Evolutionary conservation across 2,113 vertebrate genomes (phyloP).

Genomic region (Bostrychus sinensis): DNA sequence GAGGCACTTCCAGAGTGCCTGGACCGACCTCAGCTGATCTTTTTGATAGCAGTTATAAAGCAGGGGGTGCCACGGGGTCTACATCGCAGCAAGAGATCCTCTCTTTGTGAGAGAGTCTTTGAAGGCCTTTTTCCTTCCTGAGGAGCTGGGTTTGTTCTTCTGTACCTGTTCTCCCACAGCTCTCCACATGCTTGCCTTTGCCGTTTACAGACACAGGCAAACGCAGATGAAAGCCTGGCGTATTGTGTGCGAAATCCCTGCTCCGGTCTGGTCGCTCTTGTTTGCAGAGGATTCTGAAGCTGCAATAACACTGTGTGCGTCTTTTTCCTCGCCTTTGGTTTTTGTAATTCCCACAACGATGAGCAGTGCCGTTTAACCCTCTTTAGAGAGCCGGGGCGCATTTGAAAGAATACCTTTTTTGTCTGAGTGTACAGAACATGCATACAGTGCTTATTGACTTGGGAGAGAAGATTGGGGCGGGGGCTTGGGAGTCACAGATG

Average conservation of each 20-base stretch:
- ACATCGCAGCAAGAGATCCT: conserved; percentile 46
- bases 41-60: conserved; percentile 63
- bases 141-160: conserved; percentile 61
- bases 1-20: conserved; percentile 40
- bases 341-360: conserved; percentile 66
- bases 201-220: conserved; percentile 40
- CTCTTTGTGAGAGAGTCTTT: conserved; percentile 63
- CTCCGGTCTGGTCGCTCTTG: conserved; percentile 56
- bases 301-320: conserved; percentile 44
- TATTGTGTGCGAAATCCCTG: conserved; percentile 61
- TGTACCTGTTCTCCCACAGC: conserved; percentile 57
- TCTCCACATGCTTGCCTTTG: conserved; percentile 55
- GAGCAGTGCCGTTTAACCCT: conserved; percentile 71
- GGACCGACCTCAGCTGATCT: conserved; percentile 38
- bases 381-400: conserved; percentile 64
- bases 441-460: conserved; percentile 71
- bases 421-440: conserved; percentile 68
- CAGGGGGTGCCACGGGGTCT: conserved; percentile 47
- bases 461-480: conserved; percentile 40
- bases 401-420: conserved; percentile 72
- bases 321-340: conserved; percentile 55
- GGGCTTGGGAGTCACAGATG: conserved; percentile 54
- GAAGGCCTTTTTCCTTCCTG: conserved; percentile 61
- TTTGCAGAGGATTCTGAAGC: conserved; percentile 56
- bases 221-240: conserved; percentile 67